Base-by-base conservation (phyloP, 2,888 invertebrate species). In the Himalopsyche anomala region DNA sequence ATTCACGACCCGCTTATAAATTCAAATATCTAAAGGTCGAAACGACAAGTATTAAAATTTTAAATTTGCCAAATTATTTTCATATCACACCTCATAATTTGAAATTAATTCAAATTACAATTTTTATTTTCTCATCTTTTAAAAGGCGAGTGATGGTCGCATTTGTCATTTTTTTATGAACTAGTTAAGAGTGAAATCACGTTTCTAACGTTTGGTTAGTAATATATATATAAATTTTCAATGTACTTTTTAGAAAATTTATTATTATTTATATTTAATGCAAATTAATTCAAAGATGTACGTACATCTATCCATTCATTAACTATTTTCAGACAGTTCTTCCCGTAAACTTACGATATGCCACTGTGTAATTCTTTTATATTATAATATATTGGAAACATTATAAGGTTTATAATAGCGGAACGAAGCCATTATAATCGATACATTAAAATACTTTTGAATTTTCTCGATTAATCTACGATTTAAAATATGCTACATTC, bases 1-100 rank as follows among this genome's bases (percentile, higher is more conserved):
- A 62, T 62, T 62, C n/a, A 15, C 62, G 62, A 62, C 62, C n/a
- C n/a, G 62, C 28, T 62, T 62, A 62, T 62, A 19, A 62, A 62
- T 62, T 62, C 62, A 62, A 62, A 62, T 19, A 62, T 19, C 15
- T 62, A 62, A 62, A 62, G 62, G 62, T 62, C 62, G 28, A 62
- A 6, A 28, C 28, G 62, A 62, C 19, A 28, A 19, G 62, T 3
- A 62, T 62, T 19, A 19, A 62, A 62, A 62, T 62, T 62, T 62
- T 19, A 62, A 62, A 62, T 62, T 62, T 62, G 8, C 19, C 9
- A 19, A 62, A 19, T 19, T 19, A 56, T 62, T 62, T 62, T 19
- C 19, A 5, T 62, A 62, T 62, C 62, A 19, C 62, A 62, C 62
- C 62, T 62, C 15, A 19, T 62, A 19, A 62, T 62, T 19, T 62